Percentiles rank a stretch among this genome's conserved stretches.
Evolutionary conservation across 2,113 vertebrate genomes (phyloP).

Genomic region (Gavialis gangeticus): DNA sequence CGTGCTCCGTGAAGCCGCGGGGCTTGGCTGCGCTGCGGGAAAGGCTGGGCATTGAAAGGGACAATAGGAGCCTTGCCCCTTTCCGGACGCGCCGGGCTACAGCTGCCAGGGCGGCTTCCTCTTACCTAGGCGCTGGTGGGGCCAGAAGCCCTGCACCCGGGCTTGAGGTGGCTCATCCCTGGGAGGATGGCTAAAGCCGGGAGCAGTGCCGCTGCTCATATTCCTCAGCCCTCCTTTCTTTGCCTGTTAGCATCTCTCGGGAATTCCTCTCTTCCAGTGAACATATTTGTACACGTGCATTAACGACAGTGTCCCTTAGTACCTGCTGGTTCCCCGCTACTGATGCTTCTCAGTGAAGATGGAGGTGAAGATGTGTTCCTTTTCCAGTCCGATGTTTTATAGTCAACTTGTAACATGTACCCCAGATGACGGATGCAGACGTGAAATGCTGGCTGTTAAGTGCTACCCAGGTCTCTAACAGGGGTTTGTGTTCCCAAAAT

Average conservation of each 20-base stretch:
- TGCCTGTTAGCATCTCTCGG: neutral
- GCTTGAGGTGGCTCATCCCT: too few relatives aligned
- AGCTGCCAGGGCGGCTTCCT: too few relatives aligned
- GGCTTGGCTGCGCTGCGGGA: too few relatives aligned
- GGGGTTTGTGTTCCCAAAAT: neutral
- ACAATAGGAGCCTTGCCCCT: too few relatives aligned
- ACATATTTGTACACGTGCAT: too few relatives aligned
- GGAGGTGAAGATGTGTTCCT: neutral
- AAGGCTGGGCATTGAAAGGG: too few relatives aligned
- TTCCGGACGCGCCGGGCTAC: too few relatives aligned
- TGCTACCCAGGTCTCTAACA: neutral
- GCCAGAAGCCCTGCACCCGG: too few relatives aligned
- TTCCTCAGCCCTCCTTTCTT: neutral
- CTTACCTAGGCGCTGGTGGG: too few relatives aligned
- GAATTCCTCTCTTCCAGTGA: neutral
- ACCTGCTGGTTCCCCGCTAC: neutral
- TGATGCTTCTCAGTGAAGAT: neutral
- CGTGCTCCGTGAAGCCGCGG: neutral
- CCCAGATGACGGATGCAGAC: neutral
- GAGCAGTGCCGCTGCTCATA: too few relatives aligned
- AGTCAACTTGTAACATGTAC: neutral
- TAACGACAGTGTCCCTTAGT: neutral
- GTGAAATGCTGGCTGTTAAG: neutral
- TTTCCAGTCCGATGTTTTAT: neutral
- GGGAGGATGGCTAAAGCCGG: too few relatives aligned